phyloP scores from a whole-genome alignment of 2,888 invertebrate species.

The Acanthosoma haemorrhoidale region DNA sequence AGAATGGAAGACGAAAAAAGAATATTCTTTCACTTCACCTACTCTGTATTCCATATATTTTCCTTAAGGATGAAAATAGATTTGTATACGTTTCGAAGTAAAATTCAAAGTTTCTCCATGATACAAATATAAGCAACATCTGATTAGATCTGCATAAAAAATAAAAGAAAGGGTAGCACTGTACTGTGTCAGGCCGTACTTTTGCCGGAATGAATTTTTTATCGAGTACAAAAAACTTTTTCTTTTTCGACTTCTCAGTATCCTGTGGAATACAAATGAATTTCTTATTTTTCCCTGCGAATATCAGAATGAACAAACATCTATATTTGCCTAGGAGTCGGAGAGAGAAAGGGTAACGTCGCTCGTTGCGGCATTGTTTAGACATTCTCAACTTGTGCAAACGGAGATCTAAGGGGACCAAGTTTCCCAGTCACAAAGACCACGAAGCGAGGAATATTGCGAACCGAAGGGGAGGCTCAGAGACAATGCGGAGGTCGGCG shows the following conservation, averaged over 20 bases:
- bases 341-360: not conserved
- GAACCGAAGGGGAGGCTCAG: constrained; percentile 2
- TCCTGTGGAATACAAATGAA: not conserved
- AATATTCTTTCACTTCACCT: not conserved
- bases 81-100: not conserved
- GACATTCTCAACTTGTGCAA: not conserved
- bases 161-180: not conserved
- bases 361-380: no score
- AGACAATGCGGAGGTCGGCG: constrained; percentile 7
- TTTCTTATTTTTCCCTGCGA: not conserved
- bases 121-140: not conserved
- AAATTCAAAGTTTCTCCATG: not conserved
- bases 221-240: not conserved
- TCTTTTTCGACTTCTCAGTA: not conserved
- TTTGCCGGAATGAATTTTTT: constrained; percentile 6
- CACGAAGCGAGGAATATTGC: not conserved
- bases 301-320: not conserved
- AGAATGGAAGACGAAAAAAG: not conserved
- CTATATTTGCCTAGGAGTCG: not conserved
- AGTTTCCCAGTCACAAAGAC: no score
- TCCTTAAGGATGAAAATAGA: not conserved
- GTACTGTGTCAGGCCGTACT: not conserved
- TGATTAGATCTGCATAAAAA: constrained; percentile 12
- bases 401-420: not conserved
- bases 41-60: not conserved